Evolutionary conservation across 2,113 vertebrate genomes (phyloP).

Genomic region (Haliaeetus leucogaster): DNA sequence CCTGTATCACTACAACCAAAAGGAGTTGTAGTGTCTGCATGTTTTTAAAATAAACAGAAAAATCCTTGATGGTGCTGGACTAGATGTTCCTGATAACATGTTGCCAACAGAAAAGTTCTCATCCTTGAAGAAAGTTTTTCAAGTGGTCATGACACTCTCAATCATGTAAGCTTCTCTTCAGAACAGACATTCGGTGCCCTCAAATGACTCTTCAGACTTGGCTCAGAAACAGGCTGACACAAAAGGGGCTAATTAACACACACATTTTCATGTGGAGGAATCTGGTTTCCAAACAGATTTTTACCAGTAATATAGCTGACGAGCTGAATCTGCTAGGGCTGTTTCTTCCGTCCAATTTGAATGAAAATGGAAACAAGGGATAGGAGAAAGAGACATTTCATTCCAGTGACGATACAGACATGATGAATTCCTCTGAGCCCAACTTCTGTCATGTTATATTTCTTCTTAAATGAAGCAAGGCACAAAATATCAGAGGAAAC

Average conservation of each 20-base stretch:
- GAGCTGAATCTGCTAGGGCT: slow-evolving; percentile 45
- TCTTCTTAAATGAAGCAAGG: neutral
- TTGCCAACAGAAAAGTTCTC: slow-evolving; percentile 64
- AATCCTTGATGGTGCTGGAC: slow-evolving; percentile 55
- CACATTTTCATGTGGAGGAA: slow-evolving; percentile 67
- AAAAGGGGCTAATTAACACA: slow-evolving; percentile 59
- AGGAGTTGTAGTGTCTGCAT: slow-evolving; percentile 42
- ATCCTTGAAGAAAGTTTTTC: slow-evolving; percentile 61
- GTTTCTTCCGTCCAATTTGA: slow-evolving; percentile 52
- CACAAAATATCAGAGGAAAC: neutral
- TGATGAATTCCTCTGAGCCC: slow-evolving; percentile 18
- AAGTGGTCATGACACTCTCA: slow-evolving; percentile 64
- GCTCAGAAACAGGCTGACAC: slow-evolving; percentile 51
- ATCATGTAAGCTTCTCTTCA: slow-evolving; percentile 28
- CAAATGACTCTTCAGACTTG: slow-evolving; percentile 63
- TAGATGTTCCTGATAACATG: slow-evolving; percentile 64
- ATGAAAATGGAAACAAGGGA: slow-evolving; percentile 45
- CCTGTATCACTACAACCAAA: neutral
- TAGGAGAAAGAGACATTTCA: slow-evolving; percentile 26
- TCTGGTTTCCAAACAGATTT: slow-evolving; percentile 63
- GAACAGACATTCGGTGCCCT: slow-evolving; percentile 52
- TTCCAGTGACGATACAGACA: neutral
- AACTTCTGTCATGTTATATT: neutral
- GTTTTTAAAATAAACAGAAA: slow-evolving; percentile 66
- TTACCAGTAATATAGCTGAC: slow-evolving; percentile 62